A percentile compares a stretch with the other conserved stretches of the same genome.
These are phyloP conservation scores for Lontra canadensis DNA, from an alignment of 2,113 vertebrate species.

Conservation along the genomic window DNA sequence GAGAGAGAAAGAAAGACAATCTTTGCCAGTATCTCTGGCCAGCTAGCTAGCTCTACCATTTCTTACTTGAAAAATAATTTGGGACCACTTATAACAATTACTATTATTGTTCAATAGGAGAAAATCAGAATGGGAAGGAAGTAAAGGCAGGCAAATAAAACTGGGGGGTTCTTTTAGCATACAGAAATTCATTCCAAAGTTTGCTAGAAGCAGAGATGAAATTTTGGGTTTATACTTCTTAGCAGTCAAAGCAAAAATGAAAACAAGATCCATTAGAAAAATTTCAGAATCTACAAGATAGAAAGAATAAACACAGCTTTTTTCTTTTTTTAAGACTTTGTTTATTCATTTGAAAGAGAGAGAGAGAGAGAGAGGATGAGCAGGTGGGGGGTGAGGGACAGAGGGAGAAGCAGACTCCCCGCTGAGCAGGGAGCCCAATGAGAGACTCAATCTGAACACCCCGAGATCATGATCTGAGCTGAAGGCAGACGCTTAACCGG, in stretches of 20 bases:
- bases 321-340: too few relatives aligned
- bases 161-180: background rate
- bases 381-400: too few relatives aligned
- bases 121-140: background rate
- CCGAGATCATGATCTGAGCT: too few relatives aligned
- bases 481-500: too few relatives aligned
- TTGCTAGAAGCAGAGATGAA: background rate
- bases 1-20: background rate
- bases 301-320: background rate
- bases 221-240: background rate
- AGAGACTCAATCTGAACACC: too few relatives aligned
- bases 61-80: slow-evolving; percentile 9
- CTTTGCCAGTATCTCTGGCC: background rate
- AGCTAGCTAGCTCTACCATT: background rate
- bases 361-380: too few relatives aligned
- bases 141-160: background rate
- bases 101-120: background rate
- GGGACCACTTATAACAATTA: background rate
- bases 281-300: background rate
- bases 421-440: too few relatives aligned
- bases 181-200: background rate
- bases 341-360: too few relatives aligned
- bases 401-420: too few relatives aligned
- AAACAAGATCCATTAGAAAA: background rate
- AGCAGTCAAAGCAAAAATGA: background rate